Percentiles rank a stretch among this genome's conserved stretches.
phyloP scores from a whole-genome alignment of 2,888 invertebrate species.

The Chouioia cunea region DNA sequence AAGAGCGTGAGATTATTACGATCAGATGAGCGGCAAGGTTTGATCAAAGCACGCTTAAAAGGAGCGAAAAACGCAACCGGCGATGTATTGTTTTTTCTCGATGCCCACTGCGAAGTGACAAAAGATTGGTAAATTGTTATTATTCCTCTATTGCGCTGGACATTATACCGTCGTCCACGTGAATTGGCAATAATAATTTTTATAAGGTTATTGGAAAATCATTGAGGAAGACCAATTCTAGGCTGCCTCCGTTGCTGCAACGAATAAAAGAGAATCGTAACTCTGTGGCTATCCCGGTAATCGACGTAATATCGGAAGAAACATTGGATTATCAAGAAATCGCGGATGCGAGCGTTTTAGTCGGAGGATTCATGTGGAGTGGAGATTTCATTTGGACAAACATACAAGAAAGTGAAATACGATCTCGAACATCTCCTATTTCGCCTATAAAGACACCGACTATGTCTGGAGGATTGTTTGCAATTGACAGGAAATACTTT shows the following conservation, averaged over 20 bases:
- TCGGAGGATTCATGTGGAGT: conserved; percentile 87
- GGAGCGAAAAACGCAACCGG: conserved; percentile 88
- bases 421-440: conserved; percentile 72
- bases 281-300: conserved; percentile 91
- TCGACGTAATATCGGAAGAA: conserved; percentile 90
- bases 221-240: conserved; percentile 42
- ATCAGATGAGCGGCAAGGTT: conserved; percentile 81
- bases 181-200: too few relatives aligned
- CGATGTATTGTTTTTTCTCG: conserved; percentile 87
- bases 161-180: too few relatives aligned
- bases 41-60: conserved; percentile 90
- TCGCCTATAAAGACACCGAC: conserved; percentile 87
- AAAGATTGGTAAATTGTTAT: conserved; percentile 76
- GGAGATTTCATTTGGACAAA: conserved; percentile 95
- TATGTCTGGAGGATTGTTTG: conserved; percentile 98
- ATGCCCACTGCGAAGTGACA: conserved; percentile 91
- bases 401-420: conserved; percentile 76
- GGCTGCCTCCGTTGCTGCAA: conserved; percentile 89
- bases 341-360: conserved; percentile 70
- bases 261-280: conserved; percentile 84
- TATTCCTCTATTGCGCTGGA: not conserved
- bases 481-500: conserved; percentile 91
- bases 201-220: too few relatives aligned
- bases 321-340: conserved; percentile 78
- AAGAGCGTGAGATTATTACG: conserved; percentile 81